Evolutionary conservation across 2,888 invertebrate genomes (phyloP), one percentile per base, ranked within the genome.

Genomic region (Stenodema calcarata): DNA sequence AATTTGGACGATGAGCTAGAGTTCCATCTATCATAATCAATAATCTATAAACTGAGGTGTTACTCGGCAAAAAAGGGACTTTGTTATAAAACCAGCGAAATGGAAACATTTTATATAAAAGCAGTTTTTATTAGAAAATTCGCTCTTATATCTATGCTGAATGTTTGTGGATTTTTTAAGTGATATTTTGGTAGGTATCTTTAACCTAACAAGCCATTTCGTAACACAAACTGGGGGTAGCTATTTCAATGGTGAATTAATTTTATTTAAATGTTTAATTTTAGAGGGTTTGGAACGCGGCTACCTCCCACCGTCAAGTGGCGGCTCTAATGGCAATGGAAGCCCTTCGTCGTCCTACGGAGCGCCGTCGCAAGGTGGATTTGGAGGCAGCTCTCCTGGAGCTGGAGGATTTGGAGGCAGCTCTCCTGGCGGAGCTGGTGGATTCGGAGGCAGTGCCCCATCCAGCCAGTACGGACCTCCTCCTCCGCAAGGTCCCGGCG

Each of bases 221-320:
- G n/a, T n/a, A n/a, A n/a, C n/a, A n/a, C n/a, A n/a, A n/a, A n/a
- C n/a, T n/a, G n/a, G n/a, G n/a, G n/a, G n/a, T n/a, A n/a, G n/a
- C n/a, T 35, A 35, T 54, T 82, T 62, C 7, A 28, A 35, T 35
- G 28, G 28, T 35, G 9, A 35, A 54, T 6, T 11, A 78, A 41
- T 12, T 44, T 79, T 30, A 30, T 76, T 35, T 76, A 35, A 30
- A 76, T 35, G 16, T 28, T 23, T 4, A 69, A 23, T 85, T 85
- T 76, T 54, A 85, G 85, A 85, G 78, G 85, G 85, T 47, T 47
- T 85, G 41, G 85, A 85, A 75, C 47, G 85, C 16, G 85, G 85
- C 47, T 85, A 85, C 76, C 47, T 85, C 30, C 85, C 85, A 18
- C 85, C 85, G 11, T 41, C 75, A 35, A 85, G 85, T 23, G 85